phyloP scores from a whole-genome alignment of 2,888 invertebrate genomes.

The Hydropsyche betteni region DNA sequence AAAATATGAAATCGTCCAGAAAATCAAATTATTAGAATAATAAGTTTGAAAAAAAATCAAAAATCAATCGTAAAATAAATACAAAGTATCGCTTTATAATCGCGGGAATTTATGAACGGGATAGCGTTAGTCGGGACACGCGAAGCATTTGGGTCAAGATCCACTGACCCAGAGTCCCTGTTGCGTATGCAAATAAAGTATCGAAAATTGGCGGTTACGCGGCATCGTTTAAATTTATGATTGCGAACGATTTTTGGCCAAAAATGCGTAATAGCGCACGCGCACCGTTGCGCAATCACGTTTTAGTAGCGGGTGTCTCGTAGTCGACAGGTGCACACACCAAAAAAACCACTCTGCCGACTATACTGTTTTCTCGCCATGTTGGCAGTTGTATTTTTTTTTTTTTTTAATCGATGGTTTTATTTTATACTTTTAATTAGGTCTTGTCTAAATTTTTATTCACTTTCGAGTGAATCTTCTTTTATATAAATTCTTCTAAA shows the following conservation, averaged over 20 bases:
- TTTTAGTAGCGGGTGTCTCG: conserved; percentile 37
- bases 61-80: not conserved
- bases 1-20: not conserved
- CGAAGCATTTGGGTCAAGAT: conserved; percentile 11
- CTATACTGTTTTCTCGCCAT: no score
- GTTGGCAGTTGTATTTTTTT: no score
- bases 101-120: not conserved
- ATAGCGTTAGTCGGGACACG: not conserved
- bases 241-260: not conserved
- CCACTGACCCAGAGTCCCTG: conserved; percentile 23
- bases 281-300: conserved; percentile 47
- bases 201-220: not conserved
- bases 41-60: not conserved
- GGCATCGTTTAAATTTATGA: not conserved
- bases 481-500: no score
- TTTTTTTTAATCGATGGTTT: no score
- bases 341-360: conserved; percentile 31
- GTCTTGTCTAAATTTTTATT: no score
- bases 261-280: conserved; percentile 29
- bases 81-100: not conserved
- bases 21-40: not conserved
- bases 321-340: conserved; percentile 42
- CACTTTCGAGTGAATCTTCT: no score
- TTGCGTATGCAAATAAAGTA: not conserved
- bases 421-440: no score